Conservation (phyloP, 1,140 invertebrate species). For the Halotydeus destructor region DNA sequence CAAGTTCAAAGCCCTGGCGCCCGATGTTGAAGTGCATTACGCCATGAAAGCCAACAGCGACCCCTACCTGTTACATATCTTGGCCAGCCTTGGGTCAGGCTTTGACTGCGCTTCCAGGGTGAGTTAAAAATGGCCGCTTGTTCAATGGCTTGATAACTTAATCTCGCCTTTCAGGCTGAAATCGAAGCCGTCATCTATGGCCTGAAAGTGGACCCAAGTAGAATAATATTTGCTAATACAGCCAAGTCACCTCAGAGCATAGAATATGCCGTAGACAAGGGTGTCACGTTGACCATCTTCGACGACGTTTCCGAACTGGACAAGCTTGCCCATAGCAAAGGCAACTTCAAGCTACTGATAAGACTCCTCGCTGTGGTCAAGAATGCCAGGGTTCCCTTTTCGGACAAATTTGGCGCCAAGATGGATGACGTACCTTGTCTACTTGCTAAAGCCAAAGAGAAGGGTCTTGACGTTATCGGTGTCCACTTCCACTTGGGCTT, state of each 20-base stretch:
- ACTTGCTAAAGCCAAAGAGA: conserved; percentile 44
- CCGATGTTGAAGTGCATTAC: conserved; percentile 76
- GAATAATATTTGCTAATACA: conserved; percentile 93
- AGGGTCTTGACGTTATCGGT: conserved; percentile 55
- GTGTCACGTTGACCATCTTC: conserved; percentile 74
- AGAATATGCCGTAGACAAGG: conserved; percentile 49
- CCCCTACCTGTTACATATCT: conserved; percentile 48
- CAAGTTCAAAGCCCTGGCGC: no score
- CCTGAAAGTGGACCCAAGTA: conserved; percentile 49
- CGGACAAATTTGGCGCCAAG: conserved; percentile 89
- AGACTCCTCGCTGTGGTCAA: conserved; percentile 76
- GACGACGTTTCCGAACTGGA: conserved; percentile 82
- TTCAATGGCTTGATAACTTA: no score
- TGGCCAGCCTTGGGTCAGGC: conserved; percentile 61
- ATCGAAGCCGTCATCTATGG: conserved; percentile 63
- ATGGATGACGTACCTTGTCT: conserved; percentile 53
- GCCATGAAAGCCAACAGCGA: conserved; percentile 85
- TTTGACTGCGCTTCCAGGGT: conserved; percentile 94
- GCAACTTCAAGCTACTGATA: conserved; percentile 60
- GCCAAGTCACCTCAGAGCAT: conserved; percentile 86
- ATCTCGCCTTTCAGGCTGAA: conserved; percentile 48
- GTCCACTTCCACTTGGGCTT: conserved; percentile 71
- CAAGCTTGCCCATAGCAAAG: conserved; percentile 66
- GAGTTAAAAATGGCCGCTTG: no score
- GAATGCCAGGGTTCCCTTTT: conserved; percentile 63